Conservation (phyloP, 2,797 vertebrate genomes). For the Alca torda region DNA sequence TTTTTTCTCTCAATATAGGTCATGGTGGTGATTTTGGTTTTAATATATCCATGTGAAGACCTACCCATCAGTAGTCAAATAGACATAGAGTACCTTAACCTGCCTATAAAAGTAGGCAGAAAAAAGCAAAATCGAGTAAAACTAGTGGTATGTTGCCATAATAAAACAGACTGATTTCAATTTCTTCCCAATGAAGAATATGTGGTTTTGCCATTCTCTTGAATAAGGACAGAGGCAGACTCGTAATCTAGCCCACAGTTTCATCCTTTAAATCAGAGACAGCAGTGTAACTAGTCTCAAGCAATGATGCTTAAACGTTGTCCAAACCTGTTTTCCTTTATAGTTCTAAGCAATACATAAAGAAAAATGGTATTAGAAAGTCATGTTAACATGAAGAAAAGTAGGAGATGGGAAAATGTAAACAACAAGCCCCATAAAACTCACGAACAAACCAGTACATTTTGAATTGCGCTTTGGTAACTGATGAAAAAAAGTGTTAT, state of each 20-base stretch:
- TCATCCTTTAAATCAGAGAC: background rate
- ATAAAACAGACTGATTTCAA: background rate
- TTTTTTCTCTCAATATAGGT: background rate
- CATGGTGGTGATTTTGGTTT: background rate
- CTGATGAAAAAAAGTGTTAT: constrained; percentile 68
- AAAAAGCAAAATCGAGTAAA: background rate
- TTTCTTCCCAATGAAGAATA: background rate
- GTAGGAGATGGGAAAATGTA: constrained; percentile 56
- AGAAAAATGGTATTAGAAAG: constrained; percentile 47
- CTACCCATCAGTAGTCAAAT: background rate
- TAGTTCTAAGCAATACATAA: constrained; percentile 26
- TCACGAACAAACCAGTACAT: constrained; percentile 55
- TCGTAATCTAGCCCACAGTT: background rate
- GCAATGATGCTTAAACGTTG: background rate
- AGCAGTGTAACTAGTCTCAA: background rate
- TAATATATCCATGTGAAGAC: background rate
- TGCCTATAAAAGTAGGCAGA: background rate
- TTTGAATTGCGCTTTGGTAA: constrained; percentile 75
- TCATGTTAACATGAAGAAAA: constrained; percentile 30
- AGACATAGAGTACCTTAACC: background rate
- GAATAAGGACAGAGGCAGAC: background rate
- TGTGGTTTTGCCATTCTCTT: background rate
- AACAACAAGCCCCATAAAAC: constrained; percentile 61
- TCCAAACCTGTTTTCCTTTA: constrained; percentile 30
- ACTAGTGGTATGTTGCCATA: background rate